Evolutionary conservation across 92 coral and sea anemone genomes (phyloP).

Genomic region (Chrysogorgia sp.): DNA sequence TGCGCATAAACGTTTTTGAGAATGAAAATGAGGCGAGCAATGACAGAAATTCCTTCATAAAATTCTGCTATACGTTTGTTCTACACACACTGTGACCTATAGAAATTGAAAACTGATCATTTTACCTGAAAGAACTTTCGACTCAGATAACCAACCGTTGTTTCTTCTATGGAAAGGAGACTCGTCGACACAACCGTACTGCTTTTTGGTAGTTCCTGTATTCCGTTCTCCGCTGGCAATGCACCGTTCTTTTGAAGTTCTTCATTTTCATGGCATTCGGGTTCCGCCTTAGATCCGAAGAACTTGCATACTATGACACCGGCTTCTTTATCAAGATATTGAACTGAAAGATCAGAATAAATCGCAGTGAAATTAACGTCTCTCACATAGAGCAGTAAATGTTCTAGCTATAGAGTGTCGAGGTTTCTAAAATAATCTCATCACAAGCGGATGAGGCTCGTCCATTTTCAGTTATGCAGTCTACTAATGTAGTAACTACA

Average conservation of each 20-base stretch:
- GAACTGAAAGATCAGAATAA: constrained; percentile 1
- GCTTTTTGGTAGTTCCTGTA: neutral
- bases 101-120: neutral
- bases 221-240: neutral
- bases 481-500: no score
- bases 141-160: constrained; percentile 5
- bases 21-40: no score
- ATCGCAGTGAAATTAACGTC: neutral
- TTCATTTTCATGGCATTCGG: neutral
- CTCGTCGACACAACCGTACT: neutral
- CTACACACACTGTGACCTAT: neutral
- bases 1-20: no score
- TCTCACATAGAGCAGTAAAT: neutral
- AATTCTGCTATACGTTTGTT: no score
- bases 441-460: no score
- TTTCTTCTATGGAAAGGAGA: neutral
- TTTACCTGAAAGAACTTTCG: constrained; percentile 20
- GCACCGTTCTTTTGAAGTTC: neutral
- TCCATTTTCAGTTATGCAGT: no score
- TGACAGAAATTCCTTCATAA: no score
- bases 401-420: neutral
- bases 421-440: neutral
- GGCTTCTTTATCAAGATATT: constrained; percentile 37
- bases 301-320: constrained; percentile 29
- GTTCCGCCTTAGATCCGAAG: neutral